Conservation (phyloP, 2,113 vertebrate genomes). For the Trichechus manatus region DNA sequence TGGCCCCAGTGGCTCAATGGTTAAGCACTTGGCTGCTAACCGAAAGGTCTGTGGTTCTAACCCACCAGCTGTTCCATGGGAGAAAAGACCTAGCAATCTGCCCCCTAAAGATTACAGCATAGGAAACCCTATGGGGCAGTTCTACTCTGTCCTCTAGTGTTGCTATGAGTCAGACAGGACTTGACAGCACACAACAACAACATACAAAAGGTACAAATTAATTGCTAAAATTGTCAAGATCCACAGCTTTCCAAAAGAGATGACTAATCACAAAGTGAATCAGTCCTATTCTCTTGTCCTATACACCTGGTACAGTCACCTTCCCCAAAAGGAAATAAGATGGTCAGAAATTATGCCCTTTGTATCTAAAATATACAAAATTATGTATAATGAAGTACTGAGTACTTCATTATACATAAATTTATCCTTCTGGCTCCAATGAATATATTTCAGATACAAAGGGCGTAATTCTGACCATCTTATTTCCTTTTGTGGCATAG, state of each 20-base stretch:
- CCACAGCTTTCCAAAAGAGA: background rate
- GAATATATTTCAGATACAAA: conserved; percentile 50
- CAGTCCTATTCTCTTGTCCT: background rate
- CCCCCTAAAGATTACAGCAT: background rate
- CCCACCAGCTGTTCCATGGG: background rate
- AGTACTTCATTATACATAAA: conserved; percentile 32
- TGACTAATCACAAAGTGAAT: background rate
- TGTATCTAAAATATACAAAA: conserved; percentile 34
- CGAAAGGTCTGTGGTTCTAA: background rate
- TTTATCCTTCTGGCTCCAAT: background rate
- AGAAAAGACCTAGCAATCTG: background rate
- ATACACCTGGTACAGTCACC: background rate
- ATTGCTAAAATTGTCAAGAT: background rate
- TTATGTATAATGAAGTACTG: no score
- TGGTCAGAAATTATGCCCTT: background rate
- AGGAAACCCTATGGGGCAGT: background rate
- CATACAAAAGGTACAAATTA: background rate
- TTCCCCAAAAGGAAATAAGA: background rate
- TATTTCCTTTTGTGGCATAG: background rate
- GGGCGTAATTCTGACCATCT: background rate
- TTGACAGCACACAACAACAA: background rate
- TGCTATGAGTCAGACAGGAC: background rate
- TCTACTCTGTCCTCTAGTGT: background rate
- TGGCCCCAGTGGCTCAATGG: no score
- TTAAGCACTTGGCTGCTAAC: background rate